A percentile compares a stretch with the other conserved stretches of the same genome.
Conservation (phyloP, 2,888 invertebrate species). For the Lacanobia wlatinum region DNA sequence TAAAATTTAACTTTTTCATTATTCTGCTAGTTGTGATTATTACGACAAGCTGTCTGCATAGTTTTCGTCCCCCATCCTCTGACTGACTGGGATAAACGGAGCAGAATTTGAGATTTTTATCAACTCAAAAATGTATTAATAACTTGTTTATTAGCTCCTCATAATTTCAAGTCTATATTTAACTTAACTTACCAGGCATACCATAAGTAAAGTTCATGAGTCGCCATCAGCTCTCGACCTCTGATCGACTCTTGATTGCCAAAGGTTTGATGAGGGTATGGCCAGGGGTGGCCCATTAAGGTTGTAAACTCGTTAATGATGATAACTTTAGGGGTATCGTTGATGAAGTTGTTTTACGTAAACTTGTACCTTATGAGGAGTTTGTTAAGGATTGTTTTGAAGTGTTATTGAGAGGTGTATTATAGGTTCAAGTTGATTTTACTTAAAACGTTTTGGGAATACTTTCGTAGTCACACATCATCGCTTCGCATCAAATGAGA, state of each 20-base stretch:
- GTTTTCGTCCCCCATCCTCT: no score
- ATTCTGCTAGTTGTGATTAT: no score
- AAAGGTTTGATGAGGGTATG: slow-evolving; percentile 43
- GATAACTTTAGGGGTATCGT: slow-evolving; percentile 49
- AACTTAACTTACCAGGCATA: slow-evolving; percentile 15
- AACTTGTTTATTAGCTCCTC: no score
- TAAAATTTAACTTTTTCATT: no score
- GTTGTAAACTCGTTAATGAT: slow-evolving; percentile 56
- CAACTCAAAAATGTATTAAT: no score
- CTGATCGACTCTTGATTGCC: slow-evolving; percentile 61
- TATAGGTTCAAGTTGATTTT: background rate
- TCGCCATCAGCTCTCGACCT: slow-evolving; percentile 38
- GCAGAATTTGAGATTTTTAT: no score
- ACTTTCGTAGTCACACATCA: no score
- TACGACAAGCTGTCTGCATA: no score
- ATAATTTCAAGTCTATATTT: background rate
- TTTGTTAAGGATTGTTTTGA: slow-evolving; percentile 24
- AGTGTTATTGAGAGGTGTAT: background rate
- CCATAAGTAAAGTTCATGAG: slow-evolving; percentile 38
- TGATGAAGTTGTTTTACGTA: slow-evolving; percentile 36
- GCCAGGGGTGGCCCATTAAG: slow-evolving; percentile 38
- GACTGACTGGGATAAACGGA: no score
- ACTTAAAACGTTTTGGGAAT: background rate
- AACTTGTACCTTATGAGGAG: slow-evolving; percentile 17
- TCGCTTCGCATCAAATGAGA: no score